Evolutionary conservation across 53 echinoderm and acorn worm species (phyloP).

Genomic region (Astropecten irregularis): DNA sequence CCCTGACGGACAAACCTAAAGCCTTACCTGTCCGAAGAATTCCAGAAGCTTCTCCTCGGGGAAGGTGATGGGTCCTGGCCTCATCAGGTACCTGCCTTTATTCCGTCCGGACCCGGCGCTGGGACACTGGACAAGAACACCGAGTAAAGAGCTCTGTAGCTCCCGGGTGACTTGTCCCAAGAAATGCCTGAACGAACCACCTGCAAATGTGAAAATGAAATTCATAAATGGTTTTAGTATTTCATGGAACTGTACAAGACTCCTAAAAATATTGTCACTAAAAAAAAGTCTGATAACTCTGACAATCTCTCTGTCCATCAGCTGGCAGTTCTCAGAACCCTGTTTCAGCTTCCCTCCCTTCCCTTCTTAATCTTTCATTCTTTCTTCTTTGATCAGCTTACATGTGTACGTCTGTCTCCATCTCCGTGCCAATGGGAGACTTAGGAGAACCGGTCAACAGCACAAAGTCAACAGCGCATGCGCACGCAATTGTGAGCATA

Average conservation of each 20-base stretch:
- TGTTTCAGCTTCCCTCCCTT: too few species aligned
- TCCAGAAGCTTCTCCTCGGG: conserved; percentile 79
- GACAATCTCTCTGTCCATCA: not conserved
- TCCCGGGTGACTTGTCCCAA: conserved; percentile 85
- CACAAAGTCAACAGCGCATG: too few species aligned
- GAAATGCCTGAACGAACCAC: conserved; percentile 89
- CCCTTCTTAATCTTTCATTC: too few species aligned
- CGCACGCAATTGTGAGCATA: too few species aligned
- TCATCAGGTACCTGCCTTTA: conserved; percentile 70
- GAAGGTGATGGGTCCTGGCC: conserved; percentile 75
- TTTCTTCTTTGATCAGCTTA: too few species aligned
- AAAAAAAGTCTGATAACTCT: not conserved
- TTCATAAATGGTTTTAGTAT: not conserved
- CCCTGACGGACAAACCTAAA: too few species aligned
- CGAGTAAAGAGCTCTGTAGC: conserved; percentile 73
- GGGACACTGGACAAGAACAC: conserved; percentile 74
- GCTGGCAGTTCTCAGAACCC: not conserved
- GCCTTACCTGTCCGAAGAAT: conserved; percentile 90
- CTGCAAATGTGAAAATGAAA: conserved; percentile 19
- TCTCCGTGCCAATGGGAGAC: too few species aligned
- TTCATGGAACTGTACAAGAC: not conserved
- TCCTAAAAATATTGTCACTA: not conserved
- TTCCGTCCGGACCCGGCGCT: conserved; percentile 66
- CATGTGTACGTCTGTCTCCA: too few species aligned
- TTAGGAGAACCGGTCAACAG: too few species aligned